These are phyloP conservation scores for Xestoiulus laeticollis DNA, from an alignment of 2,888 invertebrate species.

Conservation along the genomic window DNA sequence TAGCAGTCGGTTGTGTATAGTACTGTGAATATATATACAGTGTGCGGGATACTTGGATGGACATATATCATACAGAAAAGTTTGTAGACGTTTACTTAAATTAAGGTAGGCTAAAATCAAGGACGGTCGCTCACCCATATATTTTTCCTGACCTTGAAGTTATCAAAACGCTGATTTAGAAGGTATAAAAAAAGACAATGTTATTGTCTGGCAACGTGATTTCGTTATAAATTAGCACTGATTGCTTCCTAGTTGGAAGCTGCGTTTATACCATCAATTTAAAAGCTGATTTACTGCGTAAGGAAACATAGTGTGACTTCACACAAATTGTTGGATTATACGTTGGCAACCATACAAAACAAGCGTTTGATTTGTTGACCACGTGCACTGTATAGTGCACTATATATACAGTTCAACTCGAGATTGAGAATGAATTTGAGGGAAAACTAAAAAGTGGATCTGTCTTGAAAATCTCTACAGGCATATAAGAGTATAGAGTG, in stretches of 20 bases:
- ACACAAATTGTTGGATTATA: neutral
- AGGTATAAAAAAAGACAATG: neutral
- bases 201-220: neutral
- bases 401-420: no score
- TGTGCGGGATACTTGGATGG: neutral
- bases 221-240: neutral
- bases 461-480: no score
- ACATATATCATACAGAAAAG: neutral
- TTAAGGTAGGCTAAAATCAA: slow-evolving; percentile 11
- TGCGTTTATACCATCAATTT: neutral
- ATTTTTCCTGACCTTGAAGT: slow-evolving; percentile 9
- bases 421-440: no score
- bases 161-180: neutral
- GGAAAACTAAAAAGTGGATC: no score
- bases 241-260: slow-evolving; percentile 9
- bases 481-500: no score
- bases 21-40: no score
- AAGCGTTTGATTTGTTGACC: neutral
- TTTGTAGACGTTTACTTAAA: neutral
- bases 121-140: slow-evolving; percentile 43
- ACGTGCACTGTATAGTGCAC: no score
- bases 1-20: no score
- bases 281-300: neutral
- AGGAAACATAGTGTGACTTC: neutral
- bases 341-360: neutral